Evolutionary conservation across 2,113 vertebrate genomes (phyloP).

Genomic region (Meleagris gallopavo): DNA sequence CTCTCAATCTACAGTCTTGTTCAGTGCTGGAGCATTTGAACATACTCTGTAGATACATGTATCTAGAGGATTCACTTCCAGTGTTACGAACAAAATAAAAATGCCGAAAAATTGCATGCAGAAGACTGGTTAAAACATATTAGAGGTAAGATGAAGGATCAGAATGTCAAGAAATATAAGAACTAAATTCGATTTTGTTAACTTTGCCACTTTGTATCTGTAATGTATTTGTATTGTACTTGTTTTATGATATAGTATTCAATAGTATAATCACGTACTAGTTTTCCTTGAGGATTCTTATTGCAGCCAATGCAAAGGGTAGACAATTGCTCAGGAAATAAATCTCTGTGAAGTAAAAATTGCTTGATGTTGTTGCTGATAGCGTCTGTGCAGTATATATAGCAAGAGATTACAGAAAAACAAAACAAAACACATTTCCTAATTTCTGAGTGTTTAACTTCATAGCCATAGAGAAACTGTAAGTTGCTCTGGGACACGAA

Average conservation of each 20-base stretch:
- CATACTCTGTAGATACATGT: neutral
- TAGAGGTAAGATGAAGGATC: neutral
- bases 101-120: neutral
- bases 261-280: neutral
- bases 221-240: neutral
- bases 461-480: neutral
- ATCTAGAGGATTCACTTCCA: neutral
- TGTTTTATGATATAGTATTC: neutral
- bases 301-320: neutral
- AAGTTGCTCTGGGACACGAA: neutral
- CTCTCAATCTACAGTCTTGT: neutral
- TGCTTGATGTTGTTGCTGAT: neutral
- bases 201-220: neutral
- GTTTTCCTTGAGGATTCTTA: neutral
- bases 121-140: neutral
- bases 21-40: neutral
- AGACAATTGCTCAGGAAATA: neutral
- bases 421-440: neutral
- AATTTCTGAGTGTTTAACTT: neutral
- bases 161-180: neutral
- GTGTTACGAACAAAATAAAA: neutral
- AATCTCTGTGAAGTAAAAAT: neutral
- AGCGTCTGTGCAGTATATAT: neutral
- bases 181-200: neutral
- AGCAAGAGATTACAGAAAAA: neutral